Conservation (phyloP, 1,140 invertebrate species). For the Apis cerana region DNA sequence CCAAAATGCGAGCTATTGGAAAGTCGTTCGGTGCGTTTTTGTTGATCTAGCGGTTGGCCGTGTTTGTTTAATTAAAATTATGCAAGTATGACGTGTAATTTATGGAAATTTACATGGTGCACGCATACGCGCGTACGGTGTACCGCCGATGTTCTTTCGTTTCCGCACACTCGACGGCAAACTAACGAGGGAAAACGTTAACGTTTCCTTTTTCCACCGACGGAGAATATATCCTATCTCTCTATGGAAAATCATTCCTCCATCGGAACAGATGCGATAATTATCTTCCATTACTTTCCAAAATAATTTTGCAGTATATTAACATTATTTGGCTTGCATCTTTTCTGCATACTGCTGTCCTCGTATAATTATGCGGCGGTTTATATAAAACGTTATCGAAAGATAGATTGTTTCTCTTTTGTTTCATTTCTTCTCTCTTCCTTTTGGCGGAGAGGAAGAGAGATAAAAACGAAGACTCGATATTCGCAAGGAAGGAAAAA, state of each 20-base stretch:
- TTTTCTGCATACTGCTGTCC: too few relatives aligned
- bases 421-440: not conserved
- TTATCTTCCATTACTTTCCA: not conserved
- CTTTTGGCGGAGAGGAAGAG: too few relatives aligned
- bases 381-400: not conserved
- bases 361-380: not conserved
- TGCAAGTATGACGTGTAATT: conserved; percentile 63
- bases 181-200: conserved; percentile 52
- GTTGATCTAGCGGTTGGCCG: conserved; percentile 44
- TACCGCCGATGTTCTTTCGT: conserved; percentile 34
- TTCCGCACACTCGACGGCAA: conserved; percentile 22
- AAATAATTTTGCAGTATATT: conserved; percentile 1
- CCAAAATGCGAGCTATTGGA: conserved; percentile 51
- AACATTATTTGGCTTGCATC: not conserved
- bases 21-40: conserved; percentile 60
- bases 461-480: not conserved
- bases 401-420: not conserved
- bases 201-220: conserved; percentile 3
- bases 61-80: conserved; percentile 68
- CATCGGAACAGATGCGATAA: not conserved
- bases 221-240: not conserved
- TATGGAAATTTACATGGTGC: conserved; percentile 50
- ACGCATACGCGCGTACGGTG: too few relatives aligned
- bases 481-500: not conserved
- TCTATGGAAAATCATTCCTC: conserved; percentile 33